Evolutionary conservation across 2,888 invertebrate genomes (phyloP).

Genomic region (Acrocyrtus sp.): DNA sequence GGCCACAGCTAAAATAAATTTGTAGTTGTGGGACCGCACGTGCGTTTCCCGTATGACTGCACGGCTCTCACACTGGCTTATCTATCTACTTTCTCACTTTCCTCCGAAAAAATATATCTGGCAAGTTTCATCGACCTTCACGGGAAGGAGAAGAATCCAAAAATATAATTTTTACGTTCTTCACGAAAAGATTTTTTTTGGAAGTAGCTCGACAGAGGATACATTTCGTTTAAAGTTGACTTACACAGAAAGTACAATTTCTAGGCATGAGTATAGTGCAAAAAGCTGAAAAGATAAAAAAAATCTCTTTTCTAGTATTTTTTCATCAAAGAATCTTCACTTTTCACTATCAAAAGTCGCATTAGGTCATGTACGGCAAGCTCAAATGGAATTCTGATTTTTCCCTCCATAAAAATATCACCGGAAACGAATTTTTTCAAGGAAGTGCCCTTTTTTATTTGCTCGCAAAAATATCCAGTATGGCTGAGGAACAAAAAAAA

Average conservation of each 20-base stretch:
- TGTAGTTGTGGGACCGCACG: slow-evolving; percentile 24
- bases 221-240: background rate
- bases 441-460: no score
- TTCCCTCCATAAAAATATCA: slow-evolving; percentile 20
- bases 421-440: no score
- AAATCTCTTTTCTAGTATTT: background rate
- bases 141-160: no score
- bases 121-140: no score
- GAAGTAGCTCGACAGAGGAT: background rate
- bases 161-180: no score
- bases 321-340: background rate
- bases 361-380: background rate
- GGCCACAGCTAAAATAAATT: no score
- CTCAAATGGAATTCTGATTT: slow-evolving; percentile 29
- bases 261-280: background rate
- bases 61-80: slow-evolving; percentile 4
- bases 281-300: background rate
- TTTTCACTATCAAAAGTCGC: background rate
- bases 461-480: no score
- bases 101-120: no score
- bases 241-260: background rate
- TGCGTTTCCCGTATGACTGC: slow-evolving; percentile 21
- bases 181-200: no score
- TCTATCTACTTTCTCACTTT: slow-evolving; percentile 1
- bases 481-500: background rate